These are phyloP conservation scores for Polyommatus icarus DNA, from an alignment of 2,888 invertebrate genomes.

Conservation along the genomic window DNA sequence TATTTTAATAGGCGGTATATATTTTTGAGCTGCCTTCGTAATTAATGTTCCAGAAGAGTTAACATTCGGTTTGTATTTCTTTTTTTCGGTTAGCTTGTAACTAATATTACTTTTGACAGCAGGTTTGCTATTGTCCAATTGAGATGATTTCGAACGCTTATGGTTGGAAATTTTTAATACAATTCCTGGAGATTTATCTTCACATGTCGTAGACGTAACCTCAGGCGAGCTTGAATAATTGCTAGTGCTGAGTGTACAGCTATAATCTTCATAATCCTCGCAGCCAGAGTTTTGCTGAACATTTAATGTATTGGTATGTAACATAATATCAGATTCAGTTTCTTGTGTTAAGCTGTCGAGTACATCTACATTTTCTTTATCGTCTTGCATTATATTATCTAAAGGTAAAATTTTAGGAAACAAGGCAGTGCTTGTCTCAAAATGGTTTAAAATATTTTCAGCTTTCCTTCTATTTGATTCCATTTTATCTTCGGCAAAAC, in stretches of 20 bases:
- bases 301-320: not conserved
- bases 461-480: conserved; percentile 33
- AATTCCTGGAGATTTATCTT: conserved; percentile 65
- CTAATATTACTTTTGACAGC: conserved; percentile 48
- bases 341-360: conserved; percentile 26
- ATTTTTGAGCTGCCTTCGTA: conserved; percentile 77
- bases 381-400: conserved; percentile 43
- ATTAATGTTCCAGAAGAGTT: conserved; percentile 60
- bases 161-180: conserved; percentile 70
- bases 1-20: conserved; percentile 73
- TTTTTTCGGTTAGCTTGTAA: conserved; percentile 65
- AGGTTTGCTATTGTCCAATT: conserved; percentile 56
- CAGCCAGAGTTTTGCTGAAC: not conserved
- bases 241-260: conserved; percentile 28
- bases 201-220: conserved; percentile 74
- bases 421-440: not conserved
- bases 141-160: conserved; percentile 63
- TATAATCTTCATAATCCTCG: conserved; percentile 7
- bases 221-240: conserved; percentile 64
- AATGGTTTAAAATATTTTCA: conserved; percentile 18
- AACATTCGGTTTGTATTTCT: conserved; percentile 53
- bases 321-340: not conserved
- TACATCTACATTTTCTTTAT: conserved; percentile 50
- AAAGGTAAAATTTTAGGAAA: conserved; percentile 38
- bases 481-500: conserved; percentile 35